Conservation (phyloP, 2,888 invertebrate genomes). For the Chesias legatella region DNA sequence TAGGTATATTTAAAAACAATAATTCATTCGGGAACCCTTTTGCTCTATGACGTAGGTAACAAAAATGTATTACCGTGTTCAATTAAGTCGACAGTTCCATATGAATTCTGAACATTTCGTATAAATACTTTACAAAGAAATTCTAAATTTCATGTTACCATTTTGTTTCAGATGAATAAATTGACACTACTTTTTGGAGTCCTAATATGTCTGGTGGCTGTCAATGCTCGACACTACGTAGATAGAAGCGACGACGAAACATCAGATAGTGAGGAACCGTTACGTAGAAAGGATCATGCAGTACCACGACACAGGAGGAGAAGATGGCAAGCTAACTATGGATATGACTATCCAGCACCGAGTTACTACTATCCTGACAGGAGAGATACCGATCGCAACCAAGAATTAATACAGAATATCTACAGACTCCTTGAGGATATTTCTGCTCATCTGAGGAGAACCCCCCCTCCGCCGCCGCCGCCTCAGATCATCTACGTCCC, state of each 20-base stretch:
- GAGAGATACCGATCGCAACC: conserved; percentile 45
- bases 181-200: conserved; percentile 39
- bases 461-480: conserved; percentile 41
- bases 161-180: conserved; percentile 58
- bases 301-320: conserved; percentile 47
- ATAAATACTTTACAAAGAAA: too few relatives aligned
- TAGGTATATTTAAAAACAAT: too few relatives aligned
- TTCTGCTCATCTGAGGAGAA: conserved; percentile 40
- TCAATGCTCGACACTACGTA: conserved; percentile 43
- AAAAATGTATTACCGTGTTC: too few relatives aligned
- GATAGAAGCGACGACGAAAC: conserved; percentile 38
- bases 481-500: conserved; percentile 62
- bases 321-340: conserved; percentile 51
- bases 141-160: conserved; percentile 25
- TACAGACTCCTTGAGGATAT: conserved; percentile 56
- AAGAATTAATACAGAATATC: conserved; percentile 50
- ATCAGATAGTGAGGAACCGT: conserved; percentile 29
- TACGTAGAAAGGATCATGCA: conserved; percentile 32
- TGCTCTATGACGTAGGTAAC: too few relatives aligned
- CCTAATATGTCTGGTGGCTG: conserved; percentile 40
- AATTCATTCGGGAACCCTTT: too few relatives aligned
- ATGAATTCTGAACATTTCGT: too few relatives aligned
- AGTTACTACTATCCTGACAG: conserved; percentile 45
- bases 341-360: conserved; percentile 48
- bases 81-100: too few relatives aligned